A percentile compares a stretch with the other conserved stretches of the same genome.
phyloP scores from a whole-genome alignment of 2,888 invertebrate species.

The Hemistola chrysoprasaria region DNA sequence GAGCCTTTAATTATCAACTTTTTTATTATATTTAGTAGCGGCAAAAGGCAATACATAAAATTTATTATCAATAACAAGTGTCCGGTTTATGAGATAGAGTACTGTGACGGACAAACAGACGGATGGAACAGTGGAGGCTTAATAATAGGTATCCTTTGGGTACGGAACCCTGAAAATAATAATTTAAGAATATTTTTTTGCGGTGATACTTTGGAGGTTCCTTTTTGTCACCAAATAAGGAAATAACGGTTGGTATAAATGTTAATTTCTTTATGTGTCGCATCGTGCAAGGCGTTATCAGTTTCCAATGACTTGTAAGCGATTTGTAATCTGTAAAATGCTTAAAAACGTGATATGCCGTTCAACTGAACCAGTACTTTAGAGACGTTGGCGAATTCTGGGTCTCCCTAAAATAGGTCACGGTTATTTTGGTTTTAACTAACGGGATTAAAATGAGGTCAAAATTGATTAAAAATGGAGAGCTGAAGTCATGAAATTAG shows the following conservation, averaged over 20 bases:
- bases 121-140: too few relatives aligned
- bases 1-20: too few relatives aligned
- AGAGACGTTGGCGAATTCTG: slow-evolving; percentile 7
- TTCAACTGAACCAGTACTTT: slow-evolving; percentile 27
- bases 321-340: slow-evolving; percentile 38
- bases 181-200: slow-evolving; percentile 3
- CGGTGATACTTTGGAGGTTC: slow-evolving; percentile 13
- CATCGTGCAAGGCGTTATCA: slow-evolving; percentile 24
- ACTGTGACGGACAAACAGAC: too few relatives aligned
- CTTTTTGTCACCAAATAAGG: slow-evolving; percentile 23
- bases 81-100: too few relatives aligned
- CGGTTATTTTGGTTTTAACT: not conserved
- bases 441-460: slow-evolving; percentile 1
- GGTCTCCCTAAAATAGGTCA: slow-evolving; percentile 4
- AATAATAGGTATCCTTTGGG: too few relatives aligned
- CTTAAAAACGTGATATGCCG: slow-evolving; percentile 32
- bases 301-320: slow-evolving; percentile 33
- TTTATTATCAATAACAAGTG: too few relatives aligned
- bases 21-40: too few relatives aligned
- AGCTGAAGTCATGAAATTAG: too few relatives aligned
- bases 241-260: slow-evolving; percentile 33
- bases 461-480: not conserved
- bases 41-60: too few relatives aligned
- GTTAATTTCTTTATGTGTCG: slow-evolving; percentile 18
- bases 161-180: too few relatives aligned